These are phyloP conservation scores for Rhynchophorus ferrugineus DNA, from an alignment of 1,140 invertebrate species.

Conservation along the genomic window DNA sequence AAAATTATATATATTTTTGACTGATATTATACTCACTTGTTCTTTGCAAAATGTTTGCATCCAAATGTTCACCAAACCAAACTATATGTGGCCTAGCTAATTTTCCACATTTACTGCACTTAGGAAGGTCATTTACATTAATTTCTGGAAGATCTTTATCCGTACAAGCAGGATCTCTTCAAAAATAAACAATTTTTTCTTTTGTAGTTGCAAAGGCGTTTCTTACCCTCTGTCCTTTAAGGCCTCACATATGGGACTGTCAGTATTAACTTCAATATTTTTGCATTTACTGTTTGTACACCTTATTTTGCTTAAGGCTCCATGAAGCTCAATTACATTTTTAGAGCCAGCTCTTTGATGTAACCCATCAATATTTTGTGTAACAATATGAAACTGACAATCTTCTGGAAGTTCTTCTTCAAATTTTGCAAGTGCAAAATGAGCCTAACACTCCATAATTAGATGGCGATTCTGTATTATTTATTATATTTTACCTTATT, in stretches of 20 bases:
- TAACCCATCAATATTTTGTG: conserved; percentile 90
- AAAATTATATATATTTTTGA: too few relatives aligned
- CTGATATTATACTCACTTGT: conserved; percentile 56
- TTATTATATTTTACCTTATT: conserved; percentile 41
- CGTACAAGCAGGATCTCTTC: conserved; percentile 37
- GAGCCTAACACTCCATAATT: conserved; percentile 71
- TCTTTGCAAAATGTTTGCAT: conserved; percentile 53
- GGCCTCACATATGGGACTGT: conserved; percentile 74
- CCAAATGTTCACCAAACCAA: conserved; percentile 83
- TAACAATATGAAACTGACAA: conserved; percentile 64
- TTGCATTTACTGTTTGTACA: conserved; percentile 72
- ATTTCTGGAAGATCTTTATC: conserved; percentile 49
- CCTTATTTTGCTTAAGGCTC: conserved; percentile 72
- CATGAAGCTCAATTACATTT: conserved; percentile 84
- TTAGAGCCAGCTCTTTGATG: conserved; percentile 75
- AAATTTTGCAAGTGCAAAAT: conserved; percentile 69
- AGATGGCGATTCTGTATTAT: too few relatives aligned
- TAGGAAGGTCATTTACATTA: conserved; percentile 59
- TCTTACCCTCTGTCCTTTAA: conserved; percentile 49
- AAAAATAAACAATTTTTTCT: conserved; percentile 15
- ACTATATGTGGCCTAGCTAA: conserved; percentile 79
- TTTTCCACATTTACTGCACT: conserved; percentile 65
- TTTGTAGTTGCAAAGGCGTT: background rate
- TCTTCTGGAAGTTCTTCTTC: conserved; percentile 55
- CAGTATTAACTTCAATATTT: conserved; percentile 58